Evolutionary conservation across 2,113 vertebrate species (phyloP).

Genomic region (Natator depressus): DNA sequence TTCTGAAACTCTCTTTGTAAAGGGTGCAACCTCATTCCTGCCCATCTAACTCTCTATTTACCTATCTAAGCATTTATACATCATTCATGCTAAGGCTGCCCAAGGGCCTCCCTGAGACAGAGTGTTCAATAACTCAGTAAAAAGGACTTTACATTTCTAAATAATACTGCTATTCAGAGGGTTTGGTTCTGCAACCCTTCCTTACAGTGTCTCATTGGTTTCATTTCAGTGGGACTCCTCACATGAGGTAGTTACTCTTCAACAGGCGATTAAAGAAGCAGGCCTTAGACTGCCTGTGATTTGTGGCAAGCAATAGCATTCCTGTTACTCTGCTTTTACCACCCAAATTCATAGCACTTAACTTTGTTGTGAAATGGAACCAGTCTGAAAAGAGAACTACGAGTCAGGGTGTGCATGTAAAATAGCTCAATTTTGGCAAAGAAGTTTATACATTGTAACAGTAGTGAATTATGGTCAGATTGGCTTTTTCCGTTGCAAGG

Average conservation of each 20-base stretch:
- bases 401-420: background rate
- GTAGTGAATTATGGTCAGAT: background rate
- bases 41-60: background rate
- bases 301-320: accelerated
- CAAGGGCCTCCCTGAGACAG: background rate
- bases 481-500: background rate
- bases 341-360: background rate
- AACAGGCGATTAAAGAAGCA: background rate
- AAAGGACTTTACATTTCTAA: background rate
- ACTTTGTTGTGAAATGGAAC: background rate
- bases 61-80: background rate
- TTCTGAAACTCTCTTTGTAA: background rate
- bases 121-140: background rate
- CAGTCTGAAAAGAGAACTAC: background rate
- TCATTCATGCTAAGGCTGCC: background rate
- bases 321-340: background rate
- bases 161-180: background rate
- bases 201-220: background rate
- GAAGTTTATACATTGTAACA: background rate
- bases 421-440: background rate
- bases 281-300: background rate
- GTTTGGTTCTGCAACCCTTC: background rate
- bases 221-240: background rate
- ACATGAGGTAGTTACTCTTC: background rate
- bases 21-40: background rate